Conservation (phyloP, 2,797 vertebrate genomes). For the Hippoglossus hippoglossus region DNA sequence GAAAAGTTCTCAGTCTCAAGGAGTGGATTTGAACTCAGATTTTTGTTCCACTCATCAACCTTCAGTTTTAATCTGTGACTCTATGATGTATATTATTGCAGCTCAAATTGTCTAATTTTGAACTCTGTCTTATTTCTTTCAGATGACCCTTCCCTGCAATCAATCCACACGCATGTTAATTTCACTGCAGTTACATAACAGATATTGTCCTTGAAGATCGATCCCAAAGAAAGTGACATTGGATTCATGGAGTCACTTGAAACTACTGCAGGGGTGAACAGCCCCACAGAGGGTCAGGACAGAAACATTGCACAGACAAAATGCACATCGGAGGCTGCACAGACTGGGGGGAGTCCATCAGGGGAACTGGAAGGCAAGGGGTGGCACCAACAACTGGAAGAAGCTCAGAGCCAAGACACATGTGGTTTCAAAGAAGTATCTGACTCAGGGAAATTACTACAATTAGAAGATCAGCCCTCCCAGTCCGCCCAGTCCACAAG, state of each 20-base stretch:
- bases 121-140: slow-evolving; percentile 69
- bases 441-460: slow-evolving; percentile 90
- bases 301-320: slow-evolving; percentile 85
- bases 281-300: slow-evolving; percentile 90
- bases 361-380: slow-evolving; percentile 86
- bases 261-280: slow-evolving; percentile 89
- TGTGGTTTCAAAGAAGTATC: slow-evolving; percentile 80
- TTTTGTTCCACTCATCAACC: not conserved
- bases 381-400: slow-evolving; percentile 83
- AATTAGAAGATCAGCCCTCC: slow-evolving; percentile 87
- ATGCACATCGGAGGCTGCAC: slow-evolving; percentile 84
- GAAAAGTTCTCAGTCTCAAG: slow-evolving; percentile 38
- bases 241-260: slow-evolving; percentile 94
- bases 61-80: not conserved
- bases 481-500: slow-evolving; percentile 66
- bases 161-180: slow-evolving; percentile 85
- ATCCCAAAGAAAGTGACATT: slow-evolving; percentile 80
- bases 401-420: slow-evolving; percentile 79
- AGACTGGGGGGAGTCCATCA: slow-evolving; percentile 87
- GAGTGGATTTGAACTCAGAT: slow-evolving; percentile 23
- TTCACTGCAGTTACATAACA: slow-evolving; percentile 88
- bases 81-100: slow-evolving; percentile 2
- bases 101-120: slow-evolving; percentile 46
- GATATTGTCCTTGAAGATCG: slow-evolving; percentile 74
- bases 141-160: slow-evolving; percentile 79